Percentiles rank a stretch among this genome's conserved stretches.
Conservation (phyloP, 2,888 invertebrate genomes). For the Lampropteryx suffumata region DNA sequence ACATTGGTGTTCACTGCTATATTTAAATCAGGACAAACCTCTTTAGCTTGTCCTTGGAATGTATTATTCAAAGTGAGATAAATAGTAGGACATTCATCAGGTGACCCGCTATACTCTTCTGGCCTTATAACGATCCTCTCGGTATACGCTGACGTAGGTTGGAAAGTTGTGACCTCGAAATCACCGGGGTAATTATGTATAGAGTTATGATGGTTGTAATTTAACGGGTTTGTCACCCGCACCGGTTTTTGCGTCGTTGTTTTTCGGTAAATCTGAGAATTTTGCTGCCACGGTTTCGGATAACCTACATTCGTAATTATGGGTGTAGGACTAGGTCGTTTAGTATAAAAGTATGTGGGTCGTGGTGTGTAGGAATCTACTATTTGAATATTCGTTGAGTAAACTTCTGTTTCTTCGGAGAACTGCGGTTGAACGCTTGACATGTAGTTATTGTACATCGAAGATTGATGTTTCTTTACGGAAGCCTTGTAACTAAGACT, state of each 20-base stretch:
- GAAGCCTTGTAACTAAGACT: conserved; percentile 36
- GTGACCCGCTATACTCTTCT: conserved; percentile 69
- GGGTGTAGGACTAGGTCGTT: conserved; percentile 61
- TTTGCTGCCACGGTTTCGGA: conserved; percentile 59
- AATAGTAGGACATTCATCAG: conserved; percentile 81
- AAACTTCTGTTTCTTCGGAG: conserved; percentile 55
- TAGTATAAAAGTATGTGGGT: conserved; percentile 60
- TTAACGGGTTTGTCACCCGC: conserved; percentile 53
- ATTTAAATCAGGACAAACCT: conserved; percentile 87
- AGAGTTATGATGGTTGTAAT: conserved; percentile 60
- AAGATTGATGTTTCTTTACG: conserved; percentile 36
- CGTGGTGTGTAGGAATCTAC: conserved; percentile 53
- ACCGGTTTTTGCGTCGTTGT: conserved; percentile 60
- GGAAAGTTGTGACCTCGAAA: conserved; percentile 72
- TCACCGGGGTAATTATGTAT: conserved; percentile 52
- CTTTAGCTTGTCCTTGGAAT: conserved; percentile 82
- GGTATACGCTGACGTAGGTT: conserved; percentile 64
- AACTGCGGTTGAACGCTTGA: conserved; percentile 43
- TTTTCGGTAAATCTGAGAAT: conserved; percentile 39
- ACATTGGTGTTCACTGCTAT: conserved; percentile 88
- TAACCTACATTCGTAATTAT: conserved; percentile 74
- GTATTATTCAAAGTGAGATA: conserved; percentile 80
- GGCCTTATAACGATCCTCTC: conserved; percentile 76
- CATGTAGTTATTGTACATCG: conserved; percentile 37
- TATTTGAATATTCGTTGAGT: conserved; percentile 61